Base-by-base conservation (phyloP, 2,113 vertebrate species). In the Zosterops pallidus region DNA sequence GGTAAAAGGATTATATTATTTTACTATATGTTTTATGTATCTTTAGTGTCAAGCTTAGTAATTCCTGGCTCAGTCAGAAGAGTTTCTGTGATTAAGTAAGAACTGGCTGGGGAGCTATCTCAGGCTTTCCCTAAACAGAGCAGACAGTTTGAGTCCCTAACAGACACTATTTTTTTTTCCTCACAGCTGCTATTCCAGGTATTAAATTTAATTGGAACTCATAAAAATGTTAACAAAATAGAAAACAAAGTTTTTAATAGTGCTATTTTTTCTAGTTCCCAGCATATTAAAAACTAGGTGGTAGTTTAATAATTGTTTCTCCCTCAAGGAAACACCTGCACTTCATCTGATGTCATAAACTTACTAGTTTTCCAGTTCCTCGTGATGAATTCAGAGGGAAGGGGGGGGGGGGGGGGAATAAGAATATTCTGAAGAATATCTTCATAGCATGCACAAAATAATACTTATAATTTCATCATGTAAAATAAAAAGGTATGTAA, bases 241-340 rank as follows among this genome's bases (percentile, higher is more conserved):
- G 15, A 92, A 86, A 81, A 6, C 0, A n/a, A 37, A 37, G 13
- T 50, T 82, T 89, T 53, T 85, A 62, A 42, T n/a, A 39, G 8
- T 62, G 9, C 10, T 77, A 10, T 60, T 29, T 86, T 85, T 91
- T 31, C 44, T 91, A 79, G 35, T 70, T 26, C 3, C 33, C 55
- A 22, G 5, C 39, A 75, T 46, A 67, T 71, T 70, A 81, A 50
- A 86, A 74, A 63, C 33, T 60, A 91, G 29, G 42, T 91, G 9
- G 19, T 82, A 13, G 4, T 72, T 64, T 79, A 91, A 79, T 82
- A 79, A 81, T 71, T 53, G 11, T 62, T 94, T 93, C 35, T 94
- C 50, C 75, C 83, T 91, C 49, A 84, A 75, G 77, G 47, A 92
- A 96, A 92, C 80, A 95, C 56, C 81, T 95, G 72, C 49, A 52